A percentile compares a stretch with the other conserved stretches of the same genome.
phyloP scores from a whole-genome alignment of 2,888 invertebrate genomes.

The Anorthoa munda region DNA sequence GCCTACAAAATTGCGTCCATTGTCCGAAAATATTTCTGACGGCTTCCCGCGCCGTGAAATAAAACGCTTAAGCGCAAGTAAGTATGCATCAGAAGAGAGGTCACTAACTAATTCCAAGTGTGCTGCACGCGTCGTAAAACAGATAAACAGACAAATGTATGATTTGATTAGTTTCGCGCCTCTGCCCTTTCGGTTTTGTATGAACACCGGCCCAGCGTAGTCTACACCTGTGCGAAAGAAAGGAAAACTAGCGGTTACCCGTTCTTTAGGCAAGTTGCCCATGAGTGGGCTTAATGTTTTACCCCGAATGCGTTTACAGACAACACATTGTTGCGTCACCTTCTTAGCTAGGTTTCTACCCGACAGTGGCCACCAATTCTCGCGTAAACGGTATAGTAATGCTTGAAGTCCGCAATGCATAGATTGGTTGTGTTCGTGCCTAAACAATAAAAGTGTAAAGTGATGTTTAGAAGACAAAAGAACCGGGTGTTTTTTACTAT shows the following conservation, averaged over 20 bases:
- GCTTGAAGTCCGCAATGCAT: constrained; percentile 7
- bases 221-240: neutral
- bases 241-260: neutral
- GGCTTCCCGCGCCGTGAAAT: neutral
- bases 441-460: constrained; percentile 1
- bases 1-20: neutral
- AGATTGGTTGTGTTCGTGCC: neutral
- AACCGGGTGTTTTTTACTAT: neutral
- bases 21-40: constrained; percentile 1
- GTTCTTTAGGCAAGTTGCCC: neutral
- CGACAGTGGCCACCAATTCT: neutral
- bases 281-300: neutral
- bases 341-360: constrained; percentile 2
- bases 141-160: constrained; percentile 3
- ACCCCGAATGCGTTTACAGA: neutral
- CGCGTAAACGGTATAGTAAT: neutral
- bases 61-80: neutral
- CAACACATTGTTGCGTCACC: neutral
- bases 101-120: neutral
- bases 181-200: constrained; percentile 4
- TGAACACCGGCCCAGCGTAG: neutral
- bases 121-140: neutral
- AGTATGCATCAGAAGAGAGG: neutral
- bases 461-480: constrained; percentile 3
- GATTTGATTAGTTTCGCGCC: constrained; percentile 1